phyloP scores from a whole-genome alignment of 2,888 invertebrate genomes.

The Escarpia spicata region DNA sequence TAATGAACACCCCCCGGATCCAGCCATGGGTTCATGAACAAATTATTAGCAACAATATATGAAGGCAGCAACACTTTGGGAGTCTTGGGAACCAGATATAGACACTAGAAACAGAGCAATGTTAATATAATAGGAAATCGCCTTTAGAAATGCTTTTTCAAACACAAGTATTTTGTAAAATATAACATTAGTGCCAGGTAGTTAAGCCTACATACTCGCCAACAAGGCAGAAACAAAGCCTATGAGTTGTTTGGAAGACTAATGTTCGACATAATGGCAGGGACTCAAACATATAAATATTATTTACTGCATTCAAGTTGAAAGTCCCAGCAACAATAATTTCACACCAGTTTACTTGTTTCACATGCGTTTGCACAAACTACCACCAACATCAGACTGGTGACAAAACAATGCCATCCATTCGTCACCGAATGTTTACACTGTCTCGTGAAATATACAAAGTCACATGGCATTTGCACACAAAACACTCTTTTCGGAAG shows the following conservation, averaged over 20 bases:
- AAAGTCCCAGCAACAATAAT: neutral
- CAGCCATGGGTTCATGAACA: too few species aligned
- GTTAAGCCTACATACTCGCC: too few species aligned
- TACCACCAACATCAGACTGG: neutral
- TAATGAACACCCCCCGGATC: too few species aligned
- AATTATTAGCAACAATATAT: too few species aligned
- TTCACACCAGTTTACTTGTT: neutral
- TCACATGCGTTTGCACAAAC: neutral
- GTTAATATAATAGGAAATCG: too few species aligned
- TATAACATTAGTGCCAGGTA: too few species aligned
- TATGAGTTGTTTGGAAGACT: neutral
- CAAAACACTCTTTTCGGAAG: neutral
- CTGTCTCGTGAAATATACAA: slow-evolving; percentile 67
- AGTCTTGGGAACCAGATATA: too few species aligned
- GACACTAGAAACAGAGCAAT: too few species aligned
- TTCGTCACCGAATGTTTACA: slow-evolving; percentile 67
- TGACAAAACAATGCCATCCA: slow-evolving; percentile 56
- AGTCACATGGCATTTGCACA: slow-evolving; percentile 30
- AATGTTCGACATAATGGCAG: neutral
- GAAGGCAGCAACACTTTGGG: too few species aligned
- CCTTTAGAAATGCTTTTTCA: too few species aligned
- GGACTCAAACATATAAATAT: neutral
- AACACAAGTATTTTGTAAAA: too few species aligned
- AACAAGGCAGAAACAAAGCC: too few species aligned
- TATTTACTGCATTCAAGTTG: neutral